Evolutionary conservation across 1,140 invertebrate species (phyloP).

Genomic region (Thereuonema tuberculata): DNA sequence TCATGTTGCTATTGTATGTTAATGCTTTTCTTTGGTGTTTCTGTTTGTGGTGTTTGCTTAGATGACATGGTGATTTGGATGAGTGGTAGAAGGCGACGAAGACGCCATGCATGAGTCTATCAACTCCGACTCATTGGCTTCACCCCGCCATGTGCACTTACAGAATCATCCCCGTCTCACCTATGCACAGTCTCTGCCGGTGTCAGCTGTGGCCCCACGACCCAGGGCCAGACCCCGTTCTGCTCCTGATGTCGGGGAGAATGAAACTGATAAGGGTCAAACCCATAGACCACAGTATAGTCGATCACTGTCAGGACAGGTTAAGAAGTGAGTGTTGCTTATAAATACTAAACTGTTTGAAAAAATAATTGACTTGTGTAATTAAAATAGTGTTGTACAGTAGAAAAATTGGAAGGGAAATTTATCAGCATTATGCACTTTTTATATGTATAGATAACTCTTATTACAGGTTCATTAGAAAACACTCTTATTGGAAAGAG

Average conservation of each 20-base stretch:
- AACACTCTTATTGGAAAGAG: too few relatives aligned
- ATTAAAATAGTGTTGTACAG: not conserved
- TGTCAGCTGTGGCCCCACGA: not conserved
- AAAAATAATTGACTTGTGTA: not conserved
- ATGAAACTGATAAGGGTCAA: not conserved
- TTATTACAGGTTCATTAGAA: too few relatives aligned
- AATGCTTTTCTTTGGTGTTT: too few relatives aligned
- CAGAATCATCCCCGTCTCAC: slow-evolving; percentile 9
- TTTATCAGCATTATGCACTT: too few relatives aligned
- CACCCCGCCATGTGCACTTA: not conserved
- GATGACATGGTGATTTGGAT: too few relatives aligned
- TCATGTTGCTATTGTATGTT: too few relatives aligned
- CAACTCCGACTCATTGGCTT: too few relatives aligned
- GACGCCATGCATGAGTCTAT: not conserved
- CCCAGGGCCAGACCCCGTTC: slow-evolving; percentile 3
- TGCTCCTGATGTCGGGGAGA: too few relatives aligned
- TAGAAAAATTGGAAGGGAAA: not conserved
- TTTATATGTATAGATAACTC: too few relatives aligned
- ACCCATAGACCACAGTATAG: slow-evolving; percentile 12
- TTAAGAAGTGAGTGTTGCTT: slow-evolving; percentile 14
- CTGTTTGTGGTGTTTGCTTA: too few relatives aligned
- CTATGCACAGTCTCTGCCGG: slow-evolving; percentile 13
- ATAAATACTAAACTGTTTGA: not conserved
- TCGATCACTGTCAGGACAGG: slow-evolving; percentile 10
- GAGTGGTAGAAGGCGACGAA: too few relatives aligned